Percentiles rank a stretch among this genome's conserved stretches.
These are phyloP conservation scores for Pipistrellus kuhlii DNA, from an alignment of 2,797 vertebrate species.

Conservation along the genomic window DNA sequence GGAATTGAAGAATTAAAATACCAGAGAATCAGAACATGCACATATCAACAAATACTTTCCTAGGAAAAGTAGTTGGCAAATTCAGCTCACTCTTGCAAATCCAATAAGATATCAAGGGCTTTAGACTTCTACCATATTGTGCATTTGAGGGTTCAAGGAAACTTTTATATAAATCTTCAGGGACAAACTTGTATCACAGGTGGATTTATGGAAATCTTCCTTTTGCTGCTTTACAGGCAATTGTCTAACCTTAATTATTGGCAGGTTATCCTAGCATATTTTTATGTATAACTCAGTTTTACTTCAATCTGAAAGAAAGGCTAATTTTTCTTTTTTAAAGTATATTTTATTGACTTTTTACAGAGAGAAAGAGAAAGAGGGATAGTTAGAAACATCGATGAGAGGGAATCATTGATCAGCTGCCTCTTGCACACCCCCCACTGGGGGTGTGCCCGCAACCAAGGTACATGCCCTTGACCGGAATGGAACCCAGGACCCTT, in stretches of 20 bases:
- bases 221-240: neutral
- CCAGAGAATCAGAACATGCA: neutral
- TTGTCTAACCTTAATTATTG: conserved; percentile 11
- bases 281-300: conserved; percentile 34
- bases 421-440: no score
- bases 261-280: conserved; percentile 37
- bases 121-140: neutral
- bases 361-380: no score
- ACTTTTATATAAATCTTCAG: conserved; percentile 39
- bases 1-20: neutral
- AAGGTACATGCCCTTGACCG: no score
- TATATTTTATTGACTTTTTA: no score
- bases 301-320: conserved; percentile 10
- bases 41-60: neutral
- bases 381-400: no score
- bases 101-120: neutral
- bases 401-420: no score
- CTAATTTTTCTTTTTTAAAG: neutral
- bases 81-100: neutral
- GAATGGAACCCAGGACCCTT: no score
- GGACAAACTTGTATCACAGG: neutral
- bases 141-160: neutral
- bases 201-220: conserved; percentile 17
- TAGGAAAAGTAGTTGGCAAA: neutral
- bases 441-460: no score